These are phyloP conservation scores for Rhinogobius similis DNA, from an alignment of 2,113 vertebrate species.

Conservation along the genomic window DNA sequence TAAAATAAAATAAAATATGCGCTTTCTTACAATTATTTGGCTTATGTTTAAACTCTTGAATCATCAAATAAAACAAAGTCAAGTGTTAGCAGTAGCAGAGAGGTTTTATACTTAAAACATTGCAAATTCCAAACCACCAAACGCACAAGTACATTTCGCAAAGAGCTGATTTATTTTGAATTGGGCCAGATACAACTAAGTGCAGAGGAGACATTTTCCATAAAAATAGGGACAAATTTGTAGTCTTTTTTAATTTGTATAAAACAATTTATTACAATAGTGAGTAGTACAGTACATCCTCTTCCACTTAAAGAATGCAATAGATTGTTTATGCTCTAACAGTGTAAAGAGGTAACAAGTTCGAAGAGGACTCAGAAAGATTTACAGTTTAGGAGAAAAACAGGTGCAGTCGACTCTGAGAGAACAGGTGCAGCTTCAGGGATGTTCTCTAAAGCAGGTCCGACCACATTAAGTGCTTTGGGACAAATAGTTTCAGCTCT, in stretches of 20 bases:
- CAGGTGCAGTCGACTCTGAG: background rate
- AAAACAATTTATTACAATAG: background rate
- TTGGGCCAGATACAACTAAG: no score
- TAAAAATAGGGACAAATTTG: background rate
- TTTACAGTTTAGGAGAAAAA: background rate
- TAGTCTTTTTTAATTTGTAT: no score
- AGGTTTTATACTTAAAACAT: background rate
- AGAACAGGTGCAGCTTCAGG: conserved; percentile 7
- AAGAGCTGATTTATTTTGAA: background rate
- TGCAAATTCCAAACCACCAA: no score
- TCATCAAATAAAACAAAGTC: background rate
- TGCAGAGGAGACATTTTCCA: background rate
- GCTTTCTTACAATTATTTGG: background rate
- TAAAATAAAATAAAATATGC: no score
- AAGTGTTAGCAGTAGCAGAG: background rate
- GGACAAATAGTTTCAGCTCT: conserved; percentile 18
- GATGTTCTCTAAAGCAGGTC: conserved; percentile 19
- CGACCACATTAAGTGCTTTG: conserved; percentile 39
- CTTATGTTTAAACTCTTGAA: background rate
- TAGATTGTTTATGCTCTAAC: background rate
- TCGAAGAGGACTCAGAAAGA: background rate
- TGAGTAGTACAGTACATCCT: background rate
- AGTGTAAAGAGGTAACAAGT: background rate
- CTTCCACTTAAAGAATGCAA: background rate
- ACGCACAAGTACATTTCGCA: background rate